phyloP scores from a whole-genome alignment of 1,140 invertebrate genomes.

The Hypothenemus hampei region DNA sequence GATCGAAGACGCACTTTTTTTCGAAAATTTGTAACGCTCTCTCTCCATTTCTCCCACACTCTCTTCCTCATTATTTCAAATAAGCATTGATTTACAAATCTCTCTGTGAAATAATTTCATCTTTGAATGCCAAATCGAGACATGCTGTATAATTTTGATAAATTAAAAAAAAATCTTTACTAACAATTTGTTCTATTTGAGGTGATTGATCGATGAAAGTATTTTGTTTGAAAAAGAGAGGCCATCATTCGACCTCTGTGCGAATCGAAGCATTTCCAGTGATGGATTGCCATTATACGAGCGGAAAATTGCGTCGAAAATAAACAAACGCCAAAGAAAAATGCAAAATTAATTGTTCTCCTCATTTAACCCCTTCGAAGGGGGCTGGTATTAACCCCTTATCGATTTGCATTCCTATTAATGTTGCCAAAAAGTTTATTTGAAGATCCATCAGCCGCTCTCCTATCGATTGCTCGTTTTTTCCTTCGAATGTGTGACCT shows the following conservation, averaged over 20 bases:
- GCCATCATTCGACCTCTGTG: conserved; percentile 5
- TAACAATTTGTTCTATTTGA: conserved; percentile 7
- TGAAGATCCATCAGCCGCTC: neutral
- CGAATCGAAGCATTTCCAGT: conserved; percentile 10
- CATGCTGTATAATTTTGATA: neutral
- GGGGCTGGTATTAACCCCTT: no score
- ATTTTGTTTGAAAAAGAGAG: conserved; percentile 18
- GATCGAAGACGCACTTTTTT: neutral
- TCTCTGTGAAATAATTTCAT: no score
- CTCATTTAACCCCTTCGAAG: no score
- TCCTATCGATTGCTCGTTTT: neutral
- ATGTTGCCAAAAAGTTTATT: neutral
- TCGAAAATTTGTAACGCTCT: no score
- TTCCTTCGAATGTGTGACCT: neutral
- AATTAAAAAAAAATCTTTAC: neutral
- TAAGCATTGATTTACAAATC: no score
- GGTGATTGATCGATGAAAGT: conserved; percentile 25
- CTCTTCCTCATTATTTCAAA: no score
- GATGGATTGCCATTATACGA: conserved; percentile 18
- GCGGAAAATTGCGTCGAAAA: conserved; percentile 15
- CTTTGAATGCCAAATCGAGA: neutral
- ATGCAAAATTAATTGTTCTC: neutral
- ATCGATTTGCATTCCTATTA: no score
- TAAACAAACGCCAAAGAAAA: conserved; percentile 7
- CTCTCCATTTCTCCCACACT: no score